Evolutionary conservation across 2,113 vertebrate genomes (phyloP), one percentile per base, ranked within the genome.

Genomic region (Sylvia atricapilla): DNA sequence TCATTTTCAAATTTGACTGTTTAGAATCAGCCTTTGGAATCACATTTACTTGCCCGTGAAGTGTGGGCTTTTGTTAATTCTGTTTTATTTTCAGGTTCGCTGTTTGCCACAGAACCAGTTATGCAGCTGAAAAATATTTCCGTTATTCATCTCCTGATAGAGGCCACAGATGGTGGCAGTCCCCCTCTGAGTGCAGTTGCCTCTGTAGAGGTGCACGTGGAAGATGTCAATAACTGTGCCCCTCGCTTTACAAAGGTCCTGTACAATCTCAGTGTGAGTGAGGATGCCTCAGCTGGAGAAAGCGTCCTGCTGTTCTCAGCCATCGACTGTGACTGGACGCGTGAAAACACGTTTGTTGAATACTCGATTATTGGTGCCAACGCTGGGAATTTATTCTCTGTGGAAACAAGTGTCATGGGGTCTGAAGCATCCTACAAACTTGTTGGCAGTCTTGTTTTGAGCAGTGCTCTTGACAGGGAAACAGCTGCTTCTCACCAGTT

Each of bases 161-260:
- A 99, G 96, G 99, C 99, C 31, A 94, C 58, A 28, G 99, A 99
- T 63, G 95, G 96, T 74, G 99, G 99, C 44, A 95, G 96, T 87
- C 98, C 99, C 10, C 43, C 96, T 27, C 96, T 98, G 68, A 98
- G 91, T 35, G 97, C 98, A 7, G 90, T 99, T 58, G 95, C 98
- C 16, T 97, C 98, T 7, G 30, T 99, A 81, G 97, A 98, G 6
- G 93, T 99, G 75, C 85, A 97, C 5, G 21, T 99, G 72, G 91
- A 98, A 77, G 99, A 99, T 87, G 55, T 95, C 80, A 99, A 99
- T 59, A 97, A 98, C 83, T 95, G 98, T 9, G 96, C 97, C 13
- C 99, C 99, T 33, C 89, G 88, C 70, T 99, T 99, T 95, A 97
- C 96, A 43, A 94, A 96, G 37, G 94, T 85, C 50, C 78, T 96